Base-by-base conservation (phyloP, 2,888 invertebrate genomes). In the Micropterix aruncella region DNA sequence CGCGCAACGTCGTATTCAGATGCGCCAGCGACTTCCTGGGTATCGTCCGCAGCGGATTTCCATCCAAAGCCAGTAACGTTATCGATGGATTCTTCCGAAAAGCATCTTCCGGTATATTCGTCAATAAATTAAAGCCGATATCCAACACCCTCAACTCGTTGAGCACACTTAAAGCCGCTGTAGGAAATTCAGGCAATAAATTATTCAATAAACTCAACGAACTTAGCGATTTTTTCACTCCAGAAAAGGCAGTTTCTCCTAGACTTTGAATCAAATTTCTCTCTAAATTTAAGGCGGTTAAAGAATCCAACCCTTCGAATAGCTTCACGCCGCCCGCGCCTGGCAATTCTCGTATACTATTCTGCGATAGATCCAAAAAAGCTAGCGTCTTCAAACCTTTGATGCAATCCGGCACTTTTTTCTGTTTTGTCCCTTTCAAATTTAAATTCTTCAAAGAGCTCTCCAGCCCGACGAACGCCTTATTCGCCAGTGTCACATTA, bases 171-270 rank as follows among this genome's bases (percentile, higher is more conserved):
- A 93, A 77, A 4, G 92, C 90, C 39, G 75, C 78, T 1, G 81
- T 82, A 1, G 93, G 93, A 60, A 91, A 92, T 59, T 89, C 88
- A 1, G 89, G 79, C 45, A 93, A 71, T 44, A 92, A 72, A 66
- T 93, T 93, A 62, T 93, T 93, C 37, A 93, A 70, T 48, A 93
- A 70, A 62, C 91, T 92, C 44, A 93, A 70, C 0, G 92, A 93
- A 60, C 88, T 92, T 38, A 93, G 66, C 0, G 89, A 88, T 51
- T 79, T 80, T 56, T 79, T 80, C 37, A 92, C 77, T 0, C 91
- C 91, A 4, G 67, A 64, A 58, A 93, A 93, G 1, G 90, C 81
- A 38, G 83, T 77, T 51, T 79, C 75, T 38, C 77, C 80, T 45
- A 93, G 74, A 48, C 70, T 77, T 53, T 88, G 88, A 45, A 93